These are phyloP conservation scores for Trichogramma evanescens DNA, from an alignment of 2,888 invertebrate genomes.

Conservation along the genomic window DNA sequence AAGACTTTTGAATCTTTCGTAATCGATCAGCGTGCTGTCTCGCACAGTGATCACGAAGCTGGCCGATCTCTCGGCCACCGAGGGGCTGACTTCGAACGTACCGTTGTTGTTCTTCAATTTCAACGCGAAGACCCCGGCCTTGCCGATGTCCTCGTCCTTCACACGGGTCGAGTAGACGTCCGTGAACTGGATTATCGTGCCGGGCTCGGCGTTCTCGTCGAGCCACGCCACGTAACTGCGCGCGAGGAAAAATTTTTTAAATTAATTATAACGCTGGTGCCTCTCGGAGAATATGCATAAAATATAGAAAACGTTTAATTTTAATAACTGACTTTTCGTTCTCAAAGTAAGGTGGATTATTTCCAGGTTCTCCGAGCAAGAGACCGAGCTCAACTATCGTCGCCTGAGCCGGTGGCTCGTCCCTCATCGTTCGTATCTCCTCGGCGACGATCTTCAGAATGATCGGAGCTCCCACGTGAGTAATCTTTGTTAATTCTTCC, in stretches of 20 bases:
- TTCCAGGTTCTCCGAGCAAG: constrained; percentile 69
- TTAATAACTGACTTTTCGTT: constrained; percentile 59
- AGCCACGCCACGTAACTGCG: constrained; percentile 66
- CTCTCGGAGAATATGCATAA: background rate
- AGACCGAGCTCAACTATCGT: constrained; percentile 77
- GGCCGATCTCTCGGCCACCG: constrained; percentile 70
- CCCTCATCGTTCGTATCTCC: constrained; percentile 67
- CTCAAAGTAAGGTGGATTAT: constrained; percentile 72
- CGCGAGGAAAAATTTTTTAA: background rate
- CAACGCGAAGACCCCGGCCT: constrained; percentile 75
- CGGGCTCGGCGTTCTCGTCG: constrained; percentile 75
- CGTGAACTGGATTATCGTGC: constrained; percentile 65
- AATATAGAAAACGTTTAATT: background rate
- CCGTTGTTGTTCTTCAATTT: constrained; percentile 73
- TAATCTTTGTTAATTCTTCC: constrained; percentile 71
- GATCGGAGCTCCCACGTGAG: constrained; percentile 76
- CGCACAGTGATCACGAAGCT: constrained; percentile 78
- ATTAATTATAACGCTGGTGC: background rate
- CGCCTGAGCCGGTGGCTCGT: constrained; percentile 72
- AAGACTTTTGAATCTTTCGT: constrained; percentile 70
- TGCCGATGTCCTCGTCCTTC: constrained; percentile 72
- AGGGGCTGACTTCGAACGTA: constrained; percentile 81
- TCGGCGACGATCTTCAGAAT: constrained; percentile 79
- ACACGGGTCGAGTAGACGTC: constrained; percentile 68
- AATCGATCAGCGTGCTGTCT: constrained; percentile 76